Evolutionary conservation across 2,888 invertebrate genomes (phyloP).

Genomic region (Drosophila mimica): DNA sequence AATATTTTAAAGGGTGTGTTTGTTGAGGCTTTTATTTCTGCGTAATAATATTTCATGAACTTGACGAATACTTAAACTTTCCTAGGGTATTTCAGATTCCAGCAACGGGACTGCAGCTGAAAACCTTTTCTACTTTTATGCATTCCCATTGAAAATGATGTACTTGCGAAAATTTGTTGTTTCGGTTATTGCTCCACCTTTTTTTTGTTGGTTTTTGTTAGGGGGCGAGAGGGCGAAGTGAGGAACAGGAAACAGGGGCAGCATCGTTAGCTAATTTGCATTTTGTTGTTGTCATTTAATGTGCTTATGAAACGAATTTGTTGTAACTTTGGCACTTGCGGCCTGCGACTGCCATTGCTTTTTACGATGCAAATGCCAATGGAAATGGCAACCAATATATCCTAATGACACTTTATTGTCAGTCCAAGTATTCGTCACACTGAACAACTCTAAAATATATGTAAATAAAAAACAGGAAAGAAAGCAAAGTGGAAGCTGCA

Average conservation of each 20-base stretch:
- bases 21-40: background rate
- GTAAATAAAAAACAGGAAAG: background rate
- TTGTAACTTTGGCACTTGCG: conserved; percentile 62
- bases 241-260: conserved; percentile 10
- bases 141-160: conserved; percentile 63
- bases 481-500: conserved; percentile 13
- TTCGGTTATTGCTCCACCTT: conserved; percentile 53
- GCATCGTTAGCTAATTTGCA: conserved; percentile 74
- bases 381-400: conserved; percentile 64
- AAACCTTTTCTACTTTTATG: conserved; percentile 41
- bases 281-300: conserved; percentile 72
- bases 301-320: conserved; percentile 79
- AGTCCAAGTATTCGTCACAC: conserved; percentile 76
- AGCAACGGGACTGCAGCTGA: too few relatives aligned
- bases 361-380: conserved; percentile 67
- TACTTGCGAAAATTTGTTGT: conserved; percentile 60
- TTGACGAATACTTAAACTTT: background rate
- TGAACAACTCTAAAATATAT: conserved; percentile 47
- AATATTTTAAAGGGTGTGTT: background rate
- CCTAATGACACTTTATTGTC: conserved; percentile 69
- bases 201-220: conserved; percentile 36
- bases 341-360: conserved; percentile 56
- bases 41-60: background rate
- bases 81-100: conserved; percentile 23
- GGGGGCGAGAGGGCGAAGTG: background rate